Percentiles rank a stretch among this genome's conserved stretches.
phyloP scores from a whole-genome alignment of 2,797 vertebrate species.

The Buphagus erythrorhynchus region DNA sequence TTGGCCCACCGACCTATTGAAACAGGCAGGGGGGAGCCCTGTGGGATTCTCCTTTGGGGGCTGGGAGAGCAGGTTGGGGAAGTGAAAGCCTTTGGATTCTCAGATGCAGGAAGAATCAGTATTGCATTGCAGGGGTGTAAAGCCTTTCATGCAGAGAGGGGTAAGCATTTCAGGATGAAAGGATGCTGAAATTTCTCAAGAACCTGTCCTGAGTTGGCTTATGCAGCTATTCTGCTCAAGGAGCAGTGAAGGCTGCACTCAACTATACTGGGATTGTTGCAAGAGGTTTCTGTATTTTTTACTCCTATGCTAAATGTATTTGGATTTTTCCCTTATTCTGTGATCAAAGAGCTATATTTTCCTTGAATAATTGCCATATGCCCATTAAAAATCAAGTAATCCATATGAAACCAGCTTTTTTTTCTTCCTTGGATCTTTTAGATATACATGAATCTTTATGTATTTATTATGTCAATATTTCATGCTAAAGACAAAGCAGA shows the following conservation, averaged over 20 bases:
- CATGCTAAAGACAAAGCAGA: not conserved
- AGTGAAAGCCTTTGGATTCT: not conserved
- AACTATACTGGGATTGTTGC: not conserved
- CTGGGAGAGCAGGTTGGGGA: not conserved
- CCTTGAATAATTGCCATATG: not conserved
- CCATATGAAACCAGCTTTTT: not conserved
- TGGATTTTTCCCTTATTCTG: not conserved
- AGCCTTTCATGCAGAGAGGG: not conserved
- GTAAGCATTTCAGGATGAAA: not conserved
- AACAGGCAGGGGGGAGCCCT: not conserved
- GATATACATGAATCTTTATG: not conserved
- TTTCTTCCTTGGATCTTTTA: not conserved
- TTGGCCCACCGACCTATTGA: not conserved
- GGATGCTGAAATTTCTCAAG: not conserved
- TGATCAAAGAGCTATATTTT: not conserved
- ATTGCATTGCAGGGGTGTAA: not conserved
- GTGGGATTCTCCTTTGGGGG: not conserved
- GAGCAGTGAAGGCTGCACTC: not conserved
- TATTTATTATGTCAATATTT: not conserved
- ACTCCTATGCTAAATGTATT: not conserved
- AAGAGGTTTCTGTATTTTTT: not conserved
- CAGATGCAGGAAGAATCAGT: not conserved
- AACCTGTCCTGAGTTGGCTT: not conserved
- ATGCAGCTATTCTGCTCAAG: not conserved
- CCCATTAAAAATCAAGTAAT: not conserved